Percentiles rank a stretch among this genome's conserved stretches.
phyloP scores from a whole-genome alignment of 2,797 vertebrate species.

The Gallirallus australis region DNA sequence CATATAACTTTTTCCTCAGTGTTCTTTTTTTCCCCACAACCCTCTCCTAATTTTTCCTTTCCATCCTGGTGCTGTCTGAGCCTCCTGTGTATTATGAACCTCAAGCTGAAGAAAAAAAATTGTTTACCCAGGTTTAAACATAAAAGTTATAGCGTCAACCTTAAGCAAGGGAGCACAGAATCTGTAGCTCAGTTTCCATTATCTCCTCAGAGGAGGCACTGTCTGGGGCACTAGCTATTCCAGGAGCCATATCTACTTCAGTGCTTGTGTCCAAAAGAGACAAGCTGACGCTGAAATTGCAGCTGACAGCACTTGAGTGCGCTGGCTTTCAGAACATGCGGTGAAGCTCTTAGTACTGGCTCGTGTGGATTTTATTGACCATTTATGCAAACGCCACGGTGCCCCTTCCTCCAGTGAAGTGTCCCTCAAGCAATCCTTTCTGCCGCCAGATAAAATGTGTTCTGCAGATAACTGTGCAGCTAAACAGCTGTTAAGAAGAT shows the following conservation, averaged over 20 bases:
- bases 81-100: background rate
- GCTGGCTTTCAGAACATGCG: background rate
- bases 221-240: background rate
- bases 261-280: background rate
- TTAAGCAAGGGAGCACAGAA: background rate
- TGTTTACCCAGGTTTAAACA: background rate
- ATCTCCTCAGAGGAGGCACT: background rate
- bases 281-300: conserved; percentile 10
- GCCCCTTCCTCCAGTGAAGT: background rate
- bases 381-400: background rate
- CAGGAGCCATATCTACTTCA: conserved; percentile 7
- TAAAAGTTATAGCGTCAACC: background rate
- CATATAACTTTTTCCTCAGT: background rate
- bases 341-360: background rate
- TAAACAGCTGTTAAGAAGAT: background rate
- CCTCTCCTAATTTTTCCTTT: background rate
- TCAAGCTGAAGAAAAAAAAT: background rate
- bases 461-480: background rate
- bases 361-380: conserved; percentile 6
- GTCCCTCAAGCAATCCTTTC: background rate
- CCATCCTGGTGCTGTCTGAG: background rate
- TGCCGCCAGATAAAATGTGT: background rate
- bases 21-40: background rate
- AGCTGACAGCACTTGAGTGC: conserved; percentile 22
- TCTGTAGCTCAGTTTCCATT: background rate